Base-by-base conservation (phyloP, 1,140 invertebrate genomes). In the Anastrepha obliqua region DNA sequence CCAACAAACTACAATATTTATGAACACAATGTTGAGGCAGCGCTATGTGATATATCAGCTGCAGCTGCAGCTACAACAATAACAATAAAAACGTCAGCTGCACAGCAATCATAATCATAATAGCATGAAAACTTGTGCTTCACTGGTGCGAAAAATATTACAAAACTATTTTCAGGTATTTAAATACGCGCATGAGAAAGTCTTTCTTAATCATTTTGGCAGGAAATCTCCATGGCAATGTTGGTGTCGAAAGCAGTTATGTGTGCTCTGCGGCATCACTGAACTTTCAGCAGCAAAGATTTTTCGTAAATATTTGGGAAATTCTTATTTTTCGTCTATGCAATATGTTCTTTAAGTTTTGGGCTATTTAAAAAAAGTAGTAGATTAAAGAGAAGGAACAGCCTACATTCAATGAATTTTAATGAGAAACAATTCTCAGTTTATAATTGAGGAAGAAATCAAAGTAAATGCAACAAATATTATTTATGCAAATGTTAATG, bases 91-190 rank as follows among this genome's bases (percentile, higher is more conserved):
- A 78, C 47, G 2, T 5, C 44, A 74, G 70, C 15, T 51, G 70
- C 44, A 47, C 47, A 9, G 17, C 29, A 81, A 55, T 11, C 51
- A 55, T 81, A 17, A 9, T 51, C 47, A 81, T 55, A 55, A n/a
- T 81, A 11, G 47, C 74, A 47, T 74, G 67, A 47, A 74, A 44
- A 74, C 17, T 74, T 47, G 13, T 47, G 67, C 42, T 55, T 74
- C 67, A 74, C 39, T 47, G 42, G 42, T 74, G 67, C 67, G 15
- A 17, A 74, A 44, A 42, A 74, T 44, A 47, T 74, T 74, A 5
- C 42, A 42, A 47, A 74, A 74, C 67, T 74, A 74, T 74, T 74
- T 74, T 74, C 67, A 74, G 67, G 67, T 74, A 74, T 74, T 74
- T 74, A 74, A 74, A 74, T 74, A 15, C 67, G 42, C 67, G 67